Conservation (phyloP, 2,888 invertebrate genomes). For the Acanthoscelides obtectus region DNA sequence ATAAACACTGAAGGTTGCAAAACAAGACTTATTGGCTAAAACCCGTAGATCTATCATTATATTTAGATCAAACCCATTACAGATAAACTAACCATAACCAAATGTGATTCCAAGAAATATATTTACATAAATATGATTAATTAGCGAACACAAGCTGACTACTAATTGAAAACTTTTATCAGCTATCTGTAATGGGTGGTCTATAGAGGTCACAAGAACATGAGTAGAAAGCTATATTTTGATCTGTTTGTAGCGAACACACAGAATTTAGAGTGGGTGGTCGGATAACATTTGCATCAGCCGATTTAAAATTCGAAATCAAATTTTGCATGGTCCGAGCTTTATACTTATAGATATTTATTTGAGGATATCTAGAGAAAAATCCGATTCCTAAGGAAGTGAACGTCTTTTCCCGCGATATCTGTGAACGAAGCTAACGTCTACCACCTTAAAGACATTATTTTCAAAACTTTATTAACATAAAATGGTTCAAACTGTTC, state of each 20-base stretch:
- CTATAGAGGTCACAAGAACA: neutral
- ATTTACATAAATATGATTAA: neutral
- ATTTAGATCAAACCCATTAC: neutral
- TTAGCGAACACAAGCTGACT: neutral
- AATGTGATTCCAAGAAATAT: neutral
- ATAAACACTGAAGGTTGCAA: neutral
- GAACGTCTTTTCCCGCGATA: too few relatives aligned
- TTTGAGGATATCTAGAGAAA: too few relatives aligned
- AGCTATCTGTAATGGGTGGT: neutral
- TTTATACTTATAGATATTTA: too few relatives aligned
- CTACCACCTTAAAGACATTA: too few relatives aligned
- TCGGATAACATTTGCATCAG: too few relatives aligned
- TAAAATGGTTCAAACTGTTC: too few relatives aligned
- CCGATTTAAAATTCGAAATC: too few relatives aligned
- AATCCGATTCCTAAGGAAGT: too few relatives aligned
- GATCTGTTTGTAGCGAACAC: conserved; percentile 8
- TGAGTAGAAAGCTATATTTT: conserved; percentile 2
- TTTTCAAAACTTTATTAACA: too few relatives aligned
- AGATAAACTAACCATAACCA: neutral
- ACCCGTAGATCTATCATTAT: neutral
- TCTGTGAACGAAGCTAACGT: too few relatives aligned
- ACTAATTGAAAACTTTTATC: conserved; percentile 12
- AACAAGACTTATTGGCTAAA: neutral
- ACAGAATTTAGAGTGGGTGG: too few relatives aligned
- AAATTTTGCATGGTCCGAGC: too few relatives aligned